Conservation (phyloP, 2,888 invertebrate species). For the Dusona sp. region DNA sequence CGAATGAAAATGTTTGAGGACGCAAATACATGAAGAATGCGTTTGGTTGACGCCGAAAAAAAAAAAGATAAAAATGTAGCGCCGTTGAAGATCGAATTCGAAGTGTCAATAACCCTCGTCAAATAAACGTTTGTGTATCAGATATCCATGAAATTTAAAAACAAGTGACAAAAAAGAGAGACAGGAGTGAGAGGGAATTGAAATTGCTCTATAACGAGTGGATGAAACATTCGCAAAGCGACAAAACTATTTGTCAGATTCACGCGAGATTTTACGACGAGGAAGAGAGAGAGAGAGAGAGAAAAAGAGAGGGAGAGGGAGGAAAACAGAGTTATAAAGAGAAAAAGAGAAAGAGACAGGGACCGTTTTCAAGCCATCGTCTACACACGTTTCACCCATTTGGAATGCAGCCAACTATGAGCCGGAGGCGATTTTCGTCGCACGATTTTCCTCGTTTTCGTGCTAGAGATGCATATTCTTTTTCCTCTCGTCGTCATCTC, state of each 20-base stretch:
- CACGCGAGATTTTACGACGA: slow-evolving; percentile 59
- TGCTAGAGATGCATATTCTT: slow-evolving; percentile 33
- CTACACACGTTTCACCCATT: slow-evolving; percentile 62
- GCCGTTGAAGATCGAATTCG: neutral
- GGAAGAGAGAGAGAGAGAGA: neutral
- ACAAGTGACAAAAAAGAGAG: neutral
- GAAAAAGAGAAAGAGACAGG: neutral
- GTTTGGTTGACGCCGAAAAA: neutral
- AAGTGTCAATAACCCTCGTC: slow-evolving; percentile 49
- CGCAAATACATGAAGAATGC: too few species aligned
- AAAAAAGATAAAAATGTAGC: neutral
- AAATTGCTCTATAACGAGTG: slow-evolving; percentile 21
- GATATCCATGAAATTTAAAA: slow-evolving; percentile 27
- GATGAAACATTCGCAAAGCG: slow-evolving; percentile 38
- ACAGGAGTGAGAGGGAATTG: neutral
- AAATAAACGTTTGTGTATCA: slow-evolving; percentile 53
- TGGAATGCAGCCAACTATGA: slow-evolving; percentile 65
- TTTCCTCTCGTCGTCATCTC: slow-evolving; percentile 36
- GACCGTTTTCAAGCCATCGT: slow-evolving; percentile 26
- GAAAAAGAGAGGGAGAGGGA: slow-evolving; percentile 19
- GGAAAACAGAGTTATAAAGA: neutral
- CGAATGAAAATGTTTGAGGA: neutral
- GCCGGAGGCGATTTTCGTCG: slow-evolving; percentile 58
- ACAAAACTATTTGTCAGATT: slow-evolving; percentile 66
- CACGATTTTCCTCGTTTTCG: slow-evolving; percentile 55